These are phyloP conservation scores for Microcebus murinus DNA, from an alignment of 2,113 vertebrate genomes.

Conservation along the genomic window DNA sequence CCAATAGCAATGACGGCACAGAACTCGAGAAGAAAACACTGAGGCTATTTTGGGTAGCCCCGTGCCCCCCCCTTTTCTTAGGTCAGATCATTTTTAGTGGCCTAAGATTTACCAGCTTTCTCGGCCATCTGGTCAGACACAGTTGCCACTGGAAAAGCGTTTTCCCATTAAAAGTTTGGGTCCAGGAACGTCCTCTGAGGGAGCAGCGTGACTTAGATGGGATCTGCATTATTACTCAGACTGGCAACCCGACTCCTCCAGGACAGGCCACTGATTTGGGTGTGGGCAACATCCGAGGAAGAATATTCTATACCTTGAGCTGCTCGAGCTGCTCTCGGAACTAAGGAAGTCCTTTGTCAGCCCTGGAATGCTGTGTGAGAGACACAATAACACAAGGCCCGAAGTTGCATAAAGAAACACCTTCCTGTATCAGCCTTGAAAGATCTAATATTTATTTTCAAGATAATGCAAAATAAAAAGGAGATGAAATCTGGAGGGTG, in stretches of 20 bases:
- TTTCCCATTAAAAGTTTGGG: conserved; percentile 24
- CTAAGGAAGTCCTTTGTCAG: neutral
- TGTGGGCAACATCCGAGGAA: neutral
- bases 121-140: conserved; percentile 33
- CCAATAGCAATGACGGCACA: neutral
- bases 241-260: neutral
- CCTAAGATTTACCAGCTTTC: conserved; percentile 21
- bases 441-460: neutral
- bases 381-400: neutral
- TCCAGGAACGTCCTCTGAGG: conserved; percentile 41
- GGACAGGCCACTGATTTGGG: neutral
- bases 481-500: neutral
- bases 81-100: conserved; percentile 37
- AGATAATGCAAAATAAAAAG: neutral
- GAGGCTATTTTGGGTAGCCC: conserved; percentile 26
- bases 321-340: neutral
- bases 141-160: conserved; percentile 62
- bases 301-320: neutral
- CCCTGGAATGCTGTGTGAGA: neutral
- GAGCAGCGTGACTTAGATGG: conserved; percentile 35
- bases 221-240: conserved; percentile 61
- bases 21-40: neutral
- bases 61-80: neutral
- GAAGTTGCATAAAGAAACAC: neutral
- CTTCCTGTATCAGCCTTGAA: neutral